Percentiles rank a stretch among this genome's conserved stretches.
phyloP scores from a whole-genome alignment of 2,888 invertebrate species.

The Parthenolecanium corni region DNA sequence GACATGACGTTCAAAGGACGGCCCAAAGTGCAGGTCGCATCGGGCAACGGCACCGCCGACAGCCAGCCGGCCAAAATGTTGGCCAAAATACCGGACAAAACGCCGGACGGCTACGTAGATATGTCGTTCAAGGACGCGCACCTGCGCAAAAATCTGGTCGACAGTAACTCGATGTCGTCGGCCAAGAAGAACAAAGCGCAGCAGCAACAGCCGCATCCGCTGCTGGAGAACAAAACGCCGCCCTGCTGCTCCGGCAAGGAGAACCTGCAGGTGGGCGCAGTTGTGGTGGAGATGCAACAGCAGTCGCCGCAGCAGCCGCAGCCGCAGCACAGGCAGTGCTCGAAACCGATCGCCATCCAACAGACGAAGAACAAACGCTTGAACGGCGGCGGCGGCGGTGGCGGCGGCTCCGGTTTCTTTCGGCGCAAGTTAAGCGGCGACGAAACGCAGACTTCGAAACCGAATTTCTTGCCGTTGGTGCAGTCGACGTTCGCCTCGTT shows the following conservation, averaged over 20 bases:
- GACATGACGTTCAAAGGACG: slow-evolving; percentile 22
- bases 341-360: slow-evolving; percentile 24
- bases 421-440: slow-evolving; percentile 8
- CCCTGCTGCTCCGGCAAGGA: slow-evolving; percentile 6
- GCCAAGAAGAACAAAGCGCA: neutral
- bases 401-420: slow-evolving; percentile 11
- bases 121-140: slow-evolving; percentile 39
- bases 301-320: too few relatives aligned
- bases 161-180: slow-evolving; percentile 20
- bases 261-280: slow-evolving; percentile 1
- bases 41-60: neutral
- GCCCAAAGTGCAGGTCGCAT: too few relatives aligned
- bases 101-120: slow-evolving; percentile 44
- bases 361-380: slow-evolving; percentile 8
- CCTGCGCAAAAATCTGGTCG: slow-evolving; percentile 31
- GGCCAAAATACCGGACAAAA: slow-evolving; percentile 29
- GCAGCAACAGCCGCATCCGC: too few relatives aligned
- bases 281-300: too few relatives aligned
- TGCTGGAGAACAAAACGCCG: neutral
- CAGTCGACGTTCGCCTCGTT: slow-evolving; percentile 28
- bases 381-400: neutral
- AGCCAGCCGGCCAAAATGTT: neutral
- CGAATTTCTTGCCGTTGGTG: slow-evolving; percentile 28
- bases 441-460: slow-evolving; percentile 9
- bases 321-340: slow-evolving; percentile 4